These are phyloP conservation scores for Clepsis dumicolana DNA, from an alignment of 2,888 invertebrate genomes.

Conservation along the genomic window DNA sequence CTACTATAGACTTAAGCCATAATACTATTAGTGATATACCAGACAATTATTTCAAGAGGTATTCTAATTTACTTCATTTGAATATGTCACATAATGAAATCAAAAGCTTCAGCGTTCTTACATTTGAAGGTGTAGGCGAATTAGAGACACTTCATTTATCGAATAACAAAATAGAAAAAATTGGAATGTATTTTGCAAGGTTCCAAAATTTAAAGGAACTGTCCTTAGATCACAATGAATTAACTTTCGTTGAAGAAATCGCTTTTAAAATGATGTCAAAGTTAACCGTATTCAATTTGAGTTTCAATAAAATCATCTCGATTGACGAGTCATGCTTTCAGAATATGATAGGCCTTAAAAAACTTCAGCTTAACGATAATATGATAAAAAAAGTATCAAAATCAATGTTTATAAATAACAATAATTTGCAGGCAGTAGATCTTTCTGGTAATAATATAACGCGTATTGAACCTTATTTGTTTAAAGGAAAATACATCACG, in stretches of 20 bases:
- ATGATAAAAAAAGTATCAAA: conserved; percentile 31
- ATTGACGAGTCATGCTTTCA: conserved; percentile 43
- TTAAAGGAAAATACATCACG: conserved; percentile 20
- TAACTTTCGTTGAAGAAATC: conserved; percentile 29
- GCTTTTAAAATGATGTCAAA: conserved; percentile 44
- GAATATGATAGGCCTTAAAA: conserved; percentile 21
- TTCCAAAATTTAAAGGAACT: conserved; percentile 43
- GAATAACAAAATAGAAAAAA: conserved; percentile 38
- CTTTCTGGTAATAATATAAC: conserved; percentile 38
- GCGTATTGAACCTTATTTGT: conserved; percentile 13
- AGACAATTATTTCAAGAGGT: conserved; percentile 41
- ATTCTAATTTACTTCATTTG: conserved; percentile 41
- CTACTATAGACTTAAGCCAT: conserved; percentile 44
- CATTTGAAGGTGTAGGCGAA: conserved; percentile 45
- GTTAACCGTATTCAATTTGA: conserved; percentile 43
- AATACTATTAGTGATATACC: conserved; percentile 44
- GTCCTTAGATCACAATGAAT: conserved; percentile 42
- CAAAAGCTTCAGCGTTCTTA: conserved; percentile 38
- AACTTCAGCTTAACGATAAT: conserved; percentile 43
- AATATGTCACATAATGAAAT: conserved; percentile 46
- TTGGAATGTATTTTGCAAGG: conserved; percentile 42
- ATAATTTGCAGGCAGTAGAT: conserved; percentile 25
- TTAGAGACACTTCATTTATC: conserved; percentile 43
- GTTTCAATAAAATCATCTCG: conserved; percentile 37
- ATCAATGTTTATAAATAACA: conserved; percentile 36